Evolutionary conservation across 1,140 invertebrate genomes (phyloP).

Genomic region (Eubasilissa regina): DNA sequence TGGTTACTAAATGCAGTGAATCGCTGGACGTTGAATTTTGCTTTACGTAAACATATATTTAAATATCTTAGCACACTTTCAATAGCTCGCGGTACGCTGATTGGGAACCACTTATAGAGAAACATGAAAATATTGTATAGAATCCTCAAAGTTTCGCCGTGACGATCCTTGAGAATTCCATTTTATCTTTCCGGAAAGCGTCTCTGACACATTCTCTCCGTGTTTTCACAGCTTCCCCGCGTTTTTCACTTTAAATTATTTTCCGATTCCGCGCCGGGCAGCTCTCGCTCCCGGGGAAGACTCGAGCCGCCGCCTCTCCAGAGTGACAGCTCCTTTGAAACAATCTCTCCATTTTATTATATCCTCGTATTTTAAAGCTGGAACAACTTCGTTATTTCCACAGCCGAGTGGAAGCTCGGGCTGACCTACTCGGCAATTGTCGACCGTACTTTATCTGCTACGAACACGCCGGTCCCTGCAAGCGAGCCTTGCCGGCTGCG

Average conservation of each 20-base stretch:
- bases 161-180: too few relatives aligned
- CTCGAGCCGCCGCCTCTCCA: slow-evolving; percentile 15
- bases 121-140: too few relatives aligned
- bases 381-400: slow-evolving; percentile 35
- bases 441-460: slow-evolving; percentile 13
- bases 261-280: not conserved
- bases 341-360: slow-evolving; percentile 3
- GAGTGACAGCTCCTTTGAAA: slow-evolving; percentile 38
- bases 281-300: not conserved
- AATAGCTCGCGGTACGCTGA: too few relatives aligned
- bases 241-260: slow-evolving; percentile 37
- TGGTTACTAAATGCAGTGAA: too few relatives aligned
- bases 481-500: not conserved
- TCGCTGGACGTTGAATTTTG: too few relatives aligned
- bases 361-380: slow-evolving; percentile 7
- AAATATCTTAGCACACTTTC: too few relatives aligned
- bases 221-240: not conserved
- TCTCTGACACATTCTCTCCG: slow-evolving; percentile 9
- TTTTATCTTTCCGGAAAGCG: slow-evolving; percentile 5
- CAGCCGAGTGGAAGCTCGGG: slow-evolving; percentile 10
- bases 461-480: not conserved
- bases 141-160: too few relatives aligned
- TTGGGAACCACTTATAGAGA: too few relatives aligned
- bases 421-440: slow-evolving; percentile 33
- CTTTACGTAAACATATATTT: too few relatives aligned